phyloP scores from a whole-genome alignment of 2,888 invertebrate species.

The Argyresthia goedartella region DNA sequence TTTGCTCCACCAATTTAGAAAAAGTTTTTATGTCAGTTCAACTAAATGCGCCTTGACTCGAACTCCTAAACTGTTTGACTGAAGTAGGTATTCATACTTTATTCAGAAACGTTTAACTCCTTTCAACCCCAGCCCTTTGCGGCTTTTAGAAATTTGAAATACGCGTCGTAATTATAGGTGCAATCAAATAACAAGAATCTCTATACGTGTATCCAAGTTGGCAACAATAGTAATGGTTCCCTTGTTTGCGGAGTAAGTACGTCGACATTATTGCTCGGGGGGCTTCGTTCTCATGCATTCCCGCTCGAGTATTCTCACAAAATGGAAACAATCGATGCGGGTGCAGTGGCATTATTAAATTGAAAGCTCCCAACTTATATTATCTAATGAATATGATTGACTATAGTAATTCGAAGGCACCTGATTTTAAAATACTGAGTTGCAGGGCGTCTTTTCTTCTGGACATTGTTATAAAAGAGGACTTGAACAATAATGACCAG shows the following conservation, averaged over 20 bases:
- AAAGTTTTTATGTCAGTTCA: neutral
- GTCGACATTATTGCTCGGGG: slow-evolving; percentile 32
- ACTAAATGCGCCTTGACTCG: neutral
- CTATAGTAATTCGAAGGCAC: no score
- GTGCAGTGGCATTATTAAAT: slow-evolving; percentile 33
- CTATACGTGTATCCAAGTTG: neutral
- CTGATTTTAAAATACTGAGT: no score
- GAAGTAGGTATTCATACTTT: neutral
- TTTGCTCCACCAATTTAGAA: neutral
- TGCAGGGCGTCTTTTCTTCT: no score
- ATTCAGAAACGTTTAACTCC: neutral
- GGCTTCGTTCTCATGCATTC: slow-evolving; percentile 47
- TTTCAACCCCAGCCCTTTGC: neutral
- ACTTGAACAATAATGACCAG: neutral
- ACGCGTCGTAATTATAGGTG: neutral
- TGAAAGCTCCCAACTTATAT: slow-evolving; percentile 25
- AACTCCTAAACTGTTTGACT: neutral
- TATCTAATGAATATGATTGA: no score
- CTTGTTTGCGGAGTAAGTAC: slow-evolving; percentile 25
- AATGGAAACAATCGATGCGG: slow-evolving; percentile 56
- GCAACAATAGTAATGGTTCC: slow-evolving; percentile 16
- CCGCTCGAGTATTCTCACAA: slow-evolving; percentile 21
- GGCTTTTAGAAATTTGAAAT: slow-evolving; percentile 1
- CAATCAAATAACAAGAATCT: neutral
- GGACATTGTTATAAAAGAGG: no score